phyloP scores from a whole-genome alignment of 1,140 invertebrate genomes.

The Zaprionus camerounensis region DNA sequence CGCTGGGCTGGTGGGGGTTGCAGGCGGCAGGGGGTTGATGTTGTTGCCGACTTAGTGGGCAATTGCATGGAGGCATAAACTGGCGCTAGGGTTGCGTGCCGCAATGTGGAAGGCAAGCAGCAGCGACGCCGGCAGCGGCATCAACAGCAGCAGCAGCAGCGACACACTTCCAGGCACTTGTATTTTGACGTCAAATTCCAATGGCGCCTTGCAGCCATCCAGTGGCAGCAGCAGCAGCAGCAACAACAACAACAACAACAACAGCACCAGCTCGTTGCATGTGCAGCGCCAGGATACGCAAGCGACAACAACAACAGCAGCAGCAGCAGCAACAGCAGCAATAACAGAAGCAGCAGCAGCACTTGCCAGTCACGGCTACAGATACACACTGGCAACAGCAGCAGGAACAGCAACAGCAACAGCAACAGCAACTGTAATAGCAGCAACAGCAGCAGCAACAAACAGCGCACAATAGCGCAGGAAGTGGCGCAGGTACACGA shows the following conservation, averaged over 20 bases:
- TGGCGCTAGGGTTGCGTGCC: constrained; percentile 67
- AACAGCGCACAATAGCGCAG: constrained; percentile 34
- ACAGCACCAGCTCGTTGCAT: constrained; percentile 69
- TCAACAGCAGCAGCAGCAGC: constrained; percentile 37
- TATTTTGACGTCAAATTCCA: constrained; percentile 77
- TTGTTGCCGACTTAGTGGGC: constrained; percentile 36
- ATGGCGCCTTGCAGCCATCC: constrained; percentile 75
- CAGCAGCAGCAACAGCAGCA: constrained; percentile 27
- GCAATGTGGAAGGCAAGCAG: constrained; percentile 64
- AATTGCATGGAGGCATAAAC: constrained; percentile 35
- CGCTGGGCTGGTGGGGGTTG: constrained; percentile 39
- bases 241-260: constrained; percentile 31
- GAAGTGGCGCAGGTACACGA: constrained; percentile 10
- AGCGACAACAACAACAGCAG: constrained; percentile 28
- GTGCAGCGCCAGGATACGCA: constrained; percentile 66
- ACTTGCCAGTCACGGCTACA: constrained; percentile 55
- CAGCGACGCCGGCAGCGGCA: constrained; percentile 37
- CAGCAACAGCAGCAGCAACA: constrained; percentile 36
- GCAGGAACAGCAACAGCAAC: constrained; percentile 10
- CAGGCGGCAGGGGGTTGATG: constrained; percentile 44
- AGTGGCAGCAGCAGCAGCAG: constrained; percentile 41
- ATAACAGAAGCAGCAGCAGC: constrained; percentile 54
- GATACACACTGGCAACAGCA: constrained; percentile 62
- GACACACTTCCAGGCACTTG: constrained; percentile 75
- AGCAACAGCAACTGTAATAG: constrained; percentile 14